Conservation (phyloP, 2,797 vertebrate genomes). For the Urophycis tenuis region DNA sequence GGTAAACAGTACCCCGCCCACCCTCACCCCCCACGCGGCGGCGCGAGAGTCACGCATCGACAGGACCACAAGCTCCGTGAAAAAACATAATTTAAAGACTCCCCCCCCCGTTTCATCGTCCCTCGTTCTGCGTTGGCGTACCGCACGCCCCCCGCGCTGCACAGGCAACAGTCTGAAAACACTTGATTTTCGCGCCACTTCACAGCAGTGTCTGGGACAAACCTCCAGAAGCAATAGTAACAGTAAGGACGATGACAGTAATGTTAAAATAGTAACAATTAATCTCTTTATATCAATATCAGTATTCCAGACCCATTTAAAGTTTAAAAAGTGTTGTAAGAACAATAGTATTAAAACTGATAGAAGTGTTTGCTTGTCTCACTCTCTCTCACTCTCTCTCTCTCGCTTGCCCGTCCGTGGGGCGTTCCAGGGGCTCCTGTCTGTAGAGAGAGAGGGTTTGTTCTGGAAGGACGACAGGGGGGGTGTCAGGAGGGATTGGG, state of each 20-base stretch:
- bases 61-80: slow-evolving; percentile 29
- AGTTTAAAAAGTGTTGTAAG: slow-evolving; percentile 76
- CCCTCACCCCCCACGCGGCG: too few species aligned
- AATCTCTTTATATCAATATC: slow-evolving; percentile 68
- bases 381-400: slow-evolving; percentile 12
- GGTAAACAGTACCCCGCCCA: too few species aligned
- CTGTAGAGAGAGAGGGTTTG: slow-evolving; percentile 39
- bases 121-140: not conserved
- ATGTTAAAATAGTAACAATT: slow-evolving; percentile 64
- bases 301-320: slow-evolving; percentile 65
- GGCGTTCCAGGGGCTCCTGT: slow-evolving; percentile 41
- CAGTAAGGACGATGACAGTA: slow-evolving; percentile 73
- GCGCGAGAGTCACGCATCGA: slow-evolving; percentile 12
- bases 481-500: slow-evolving; percentile 42
- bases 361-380: slow-evolving; percentile 56
- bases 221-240: slow-evolving; percentile 46
- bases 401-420: slow-evolving; percentile 5
- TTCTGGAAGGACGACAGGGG: slow-evolving; percentile 46
- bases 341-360: slow-evolving; percentile 77
- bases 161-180: not conserved
- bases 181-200: slow-evolving; percentile 23
- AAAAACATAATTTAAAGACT: too few species aligned
- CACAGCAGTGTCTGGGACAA: too few species aligned
- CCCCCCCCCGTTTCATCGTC: too few species aligned
- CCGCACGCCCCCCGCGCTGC: not conserved